Percentiles rank a stretch among this genome's conserved stretches.
phyloP scores from a whole-genome alignment of 2,797 vertebrate species.

The Muscicapa comitata region DNA sequence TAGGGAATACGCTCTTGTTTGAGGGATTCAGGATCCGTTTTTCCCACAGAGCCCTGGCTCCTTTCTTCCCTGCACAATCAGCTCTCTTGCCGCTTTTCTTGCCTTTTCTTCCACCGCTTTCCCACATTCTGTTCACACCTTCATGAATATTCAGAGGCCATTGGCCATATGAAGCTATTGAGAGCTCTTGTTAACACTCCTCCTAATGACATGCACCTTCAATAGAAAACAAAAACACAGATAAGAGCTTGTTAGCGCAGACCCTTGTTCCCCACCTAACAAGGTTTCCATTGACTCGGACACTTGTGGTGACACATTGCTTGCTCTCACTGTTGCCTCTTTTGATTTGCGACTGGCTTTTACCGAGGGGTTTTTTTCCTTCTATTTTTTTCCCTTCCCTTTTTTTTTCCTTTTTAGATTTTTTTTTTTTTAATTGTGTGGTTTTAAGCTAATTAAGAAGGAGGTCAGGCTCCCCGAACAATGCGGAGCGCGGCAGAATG shows the following conservation, averaged over 20 bases:
- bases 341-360: conserved; percentile 61
- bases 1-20: conserved; percentile 11
- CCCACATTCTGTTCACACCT: conserved; percentile 62
- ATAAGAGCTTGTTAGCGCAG: conserved; percentile 66
- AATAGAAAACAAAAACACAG: conserved; percentile 67
- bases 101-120: conserved; percentile 53
- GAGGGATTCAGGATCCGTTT: conserved; percentile 16
- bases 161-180: conserved; percentile 69
- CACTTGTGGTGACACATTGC: conserved; percentile 68
- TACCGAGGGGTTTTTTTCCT: not conserved
- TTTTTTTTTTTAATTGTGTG: not conserved
- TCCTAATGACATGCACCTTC: conserved; percentile 63
- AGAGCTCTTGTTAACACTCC: conserved; percentile 68
- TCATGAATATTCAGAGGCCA: conserved; percentile 77
- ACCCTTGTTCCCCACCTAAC: conserved; percentile 59
- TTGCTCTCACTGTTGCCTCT: conserved; percentile 53
- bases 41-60: conserved; percentile 15
- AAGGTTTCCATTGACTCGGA: conserved; percentile 66
- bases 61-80: conserved; percentile 42
- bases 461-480: conserved; percentile 45
- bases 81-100: conserved; percentile 14
- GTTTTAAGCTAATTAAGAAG: conserved; percentile 72
- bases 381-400: accelerated
- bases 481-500: not conserved
- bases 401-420: too few relatives aligned